Conservation (phyloP, 1,140 invertebrate genomes). For the Ceratitis capitata region DNA sequence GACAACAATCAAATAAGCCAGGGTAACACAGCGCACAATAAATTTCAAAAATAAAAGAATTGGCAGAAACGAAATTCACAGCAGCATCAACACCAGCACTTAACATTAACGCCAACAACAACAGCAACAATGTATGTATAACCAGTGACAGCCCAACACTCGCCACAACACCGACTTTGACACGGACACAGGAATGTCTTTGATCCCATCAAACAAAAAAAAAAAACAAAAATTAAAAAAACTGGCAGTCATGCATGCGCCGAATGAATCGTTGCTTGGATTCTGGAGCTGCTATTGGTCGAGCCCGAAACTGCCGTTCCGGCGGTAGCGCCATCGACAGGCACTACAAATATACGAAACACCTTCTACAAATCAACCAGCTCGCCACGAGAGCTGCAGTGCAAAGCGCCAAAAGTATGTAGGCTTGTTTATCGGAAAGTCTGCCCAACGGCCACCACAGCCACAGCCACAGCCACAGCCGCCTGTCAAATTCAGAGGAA, state of each 20-base stretch:
- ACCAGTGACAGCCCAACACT: slow-evolving; percentile 29
- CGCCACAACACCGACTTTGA: slow-evolving; percentile 25
- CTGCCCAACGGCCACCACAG: background rate
- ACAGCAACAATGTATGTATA: background rate
- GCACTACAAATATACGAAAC: slow-evolving; percentile 27
- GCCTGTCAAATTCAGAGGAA: slow-evolving; percentile 39
- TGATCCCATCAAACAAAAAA: slow-evolving; percentile 18
- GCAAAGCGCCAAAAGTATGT: background rate
- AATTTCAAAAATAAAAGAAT: background rate
- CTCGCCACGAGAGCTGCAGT: background rate
- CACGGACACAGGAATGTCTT: slow-evolving; percentile 13
- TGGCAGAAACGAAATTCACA: background rate
- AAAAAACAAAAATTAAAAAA: too few relatives aligned
- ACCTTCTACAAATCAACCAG: slow-evolving; percentile 8
- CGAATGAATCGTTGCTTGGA: background rate
- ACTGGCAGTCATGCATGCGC: slow-evolving; percentile 25
- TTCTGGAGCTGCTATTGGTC: background rate
- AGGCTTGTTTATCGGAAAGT: background rate
- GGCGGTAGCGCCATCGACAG: slow-evolving; percentile 11
- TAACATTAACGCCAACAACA: too few relatives aligned
- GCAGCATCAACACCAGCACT: background rate
- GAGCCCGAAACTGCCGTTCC: background rate
- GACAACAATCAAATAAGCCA: background rate
- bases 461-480: background rate
- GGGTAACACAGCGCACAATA: background rate